Percentiles rank a stretch among this genome's conserved stretches.
These are phyloP conservation scores for Epinephelus awoara DNA, from an alignment of 2,797 vertebrate genomes.

Conservation along the genomic window DNA sequence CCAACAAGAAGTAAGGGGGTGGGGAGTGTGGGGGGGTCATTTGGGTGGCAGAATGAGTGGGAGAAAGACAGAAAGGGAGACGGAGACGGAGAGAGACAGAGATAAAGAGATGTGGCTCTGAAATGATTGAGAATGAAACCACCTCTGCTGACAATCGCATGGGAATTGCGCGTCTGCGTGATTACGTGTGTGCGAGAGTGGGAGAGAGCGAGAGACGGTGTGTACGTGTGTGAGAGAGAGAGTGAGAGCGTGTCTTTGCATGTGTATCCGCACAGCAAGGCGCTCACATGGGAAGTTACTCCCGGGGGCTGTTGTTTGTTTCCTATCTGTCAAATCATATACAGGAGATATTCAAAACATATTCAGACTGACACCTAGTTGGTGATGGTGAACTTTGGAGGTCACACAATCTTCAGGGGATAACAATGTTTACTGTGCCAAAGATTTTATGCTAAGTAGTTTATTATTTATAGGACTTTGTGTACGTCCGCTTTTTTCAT, in stretches of 20 bases:
- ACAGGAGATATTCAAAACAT: constrained; percentile 67
- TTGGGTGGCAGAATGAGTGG: constrained; percentile 45
- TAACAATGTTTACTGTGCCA: constrained; percentile 55
- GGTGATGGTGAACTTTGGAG: constrained; percentile 63
- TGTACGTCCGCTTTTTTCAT: constrained; percentile 24
- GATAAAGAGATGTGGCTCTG: constrained; percentile 40
- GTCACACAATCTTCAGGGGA: constrained; percentile 64
- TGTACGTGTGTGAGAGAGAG: not conserved
- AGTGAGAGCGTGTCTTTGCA: constrained; percentile 19
- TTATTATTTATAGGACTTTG: constrained; percentile 55
- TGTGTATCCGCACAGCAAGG: constrained; percentile 43
- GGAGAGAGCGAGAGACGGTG: not conserved
- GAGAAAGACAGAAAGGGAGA: constrained; percentile 26
- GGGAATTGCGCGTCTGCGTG: constrained; percentile 38
- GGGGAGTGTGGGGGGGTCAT: constrained; percentile 43
- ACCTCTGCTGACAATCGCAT: constrained; percentile 43
- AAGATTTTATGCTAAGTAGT: constrained; percentile 64
- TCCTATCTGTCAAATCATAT: constrained; percentile 70
- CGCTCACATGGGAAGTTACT: constrained; percentile 48
- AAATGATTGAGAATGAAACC: constrained; percentile 56
- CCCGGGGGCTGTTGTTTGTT: constrained; percentile 76
- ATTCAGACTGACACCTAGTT: constrained; percentile 62
- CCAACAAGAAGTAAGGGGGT: constrained; percentile 27
- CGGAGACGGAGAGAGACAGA: constrained; percentile 13
- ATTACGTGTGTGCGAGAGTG: constrained; percentile 37